Percentiles rank a stretch among this genome's conserved stretches.
Evolutionary conservation across 2,113 vertebrate genomes (phyloP).

Genomic region (Coracopsis vasa): DNA sequence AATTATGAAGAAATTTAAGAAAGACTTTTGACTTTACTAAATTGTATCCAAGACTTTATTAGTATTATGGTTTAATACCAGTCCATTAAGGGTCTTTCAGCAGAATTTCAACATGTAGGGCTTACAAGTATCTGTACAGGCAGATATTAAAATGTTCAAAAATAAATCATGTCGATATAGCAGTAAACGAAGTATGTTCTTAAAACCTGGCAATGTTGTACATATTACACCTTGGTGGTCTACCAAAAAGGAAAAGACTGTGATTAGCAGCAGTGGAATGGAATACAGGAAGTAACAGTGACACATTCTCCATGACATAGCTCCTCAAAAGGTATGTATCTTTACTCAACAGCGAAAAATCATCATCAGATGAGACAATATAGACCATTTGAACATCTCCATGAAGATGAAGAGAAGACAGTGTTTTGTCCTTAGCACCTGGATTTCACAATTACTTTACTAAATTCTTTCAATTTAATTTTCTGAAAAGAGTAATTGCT

Average conservation of each 20-base stretch:
- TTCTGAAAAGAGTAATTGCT: neutral
- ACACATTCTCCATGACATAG: neutral
- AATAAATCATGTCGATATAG: conserved; percentile 9
- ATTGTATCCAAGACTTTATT: conserved; percentile 25
- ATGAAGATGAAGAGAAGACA: neutral
- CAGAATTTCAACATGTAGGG: neutral
- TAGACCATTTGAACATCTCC: neutral
- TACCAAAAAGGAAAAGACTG: neutral
- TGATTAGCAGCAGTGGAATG: neutral
- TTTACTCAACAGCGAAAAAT: neutral
- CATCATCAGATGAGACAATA: neutral
- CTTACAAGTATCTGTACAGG: neutral
- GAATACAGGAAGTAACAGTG: neutral
- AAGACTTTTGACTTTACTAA: conserved; percentile 11
- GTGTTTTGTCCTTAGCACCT: neutral
- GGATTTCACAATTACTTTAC: neutral
- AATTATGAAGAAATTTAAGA: conserved; percentile 34
- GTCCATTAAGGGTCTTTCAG: conserved; percentile 3
- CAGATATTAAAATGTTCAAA: neutral
- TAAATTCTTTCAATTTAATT: neutral
- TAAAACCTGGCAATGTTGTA: neutral
- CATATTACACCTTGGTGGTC: neutral
- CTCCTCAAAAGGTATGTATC: neutral
- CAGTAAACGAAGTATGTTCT: conserved; percentile 3
- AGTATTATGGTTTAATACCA: conserved; percentile 10